Conservation (phyloP, 2,888 invertebrate species). For the Lasioglossum vierecki region DNA sequence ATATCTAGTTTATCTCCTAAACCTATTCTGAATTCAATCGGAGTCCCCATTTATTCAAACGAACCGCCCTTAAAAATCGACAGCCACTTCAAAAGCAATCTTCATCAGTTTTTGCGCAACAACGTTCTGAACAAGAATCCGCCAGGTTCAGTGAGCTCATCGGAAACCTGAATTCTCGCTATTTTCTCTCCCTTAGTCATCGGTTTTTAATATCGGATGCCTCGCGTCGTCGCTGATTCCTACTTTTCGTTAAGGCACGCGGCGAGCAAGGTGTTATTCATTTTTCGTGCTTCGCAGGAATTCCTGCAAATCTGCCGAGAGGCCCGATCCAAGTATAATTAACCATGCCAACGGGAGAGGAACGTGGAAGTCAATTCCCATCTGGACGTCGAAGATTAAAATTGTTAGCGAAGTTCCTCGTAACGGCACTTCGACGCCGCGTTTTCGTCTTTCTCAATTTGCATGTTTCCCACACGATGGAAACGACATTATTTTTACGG, state of each 20-base stretch:
- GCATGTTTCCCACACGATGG: neutral
- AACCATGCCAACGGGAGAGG: neutral
- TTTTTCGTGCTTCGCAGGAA: neutral
- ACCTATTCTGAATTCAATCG: neutral
- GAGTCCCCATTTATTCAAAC: neutral
- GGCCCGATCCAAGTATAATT: constrained; percentile 4
- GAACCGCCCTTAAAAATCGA: neutral
- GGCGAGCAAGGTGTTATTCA: neutral
- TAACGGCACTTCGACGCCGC: neutral
- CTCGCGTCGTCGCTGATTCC: neutral
- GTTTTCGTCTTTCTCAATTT: neutral
- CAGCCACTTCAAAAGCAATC: neutral
- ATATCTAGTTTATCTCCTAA: neutral
- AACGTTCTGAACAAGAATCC: neutral
- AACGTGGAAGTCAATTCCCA: neutral
- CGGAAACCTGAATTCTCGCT: neutral
- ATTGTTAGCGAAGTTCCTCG: neutral
- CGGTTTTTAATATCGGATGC: neutral
- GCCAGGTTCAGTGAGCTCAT: neutral
- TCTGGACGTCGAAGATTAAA: neutral
- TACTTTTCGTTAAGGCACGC: neutral
- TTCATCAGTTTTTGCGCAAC: neutral
- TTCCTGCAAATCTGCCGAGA: neutral
- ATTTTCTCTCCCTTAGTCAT: neutral
- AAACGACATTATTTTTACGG: constrained; percentile 14